phyloP scores from a whole-genome alignment of 92 coral and sea anemone species.

The Palythoa grandis region DNA sequence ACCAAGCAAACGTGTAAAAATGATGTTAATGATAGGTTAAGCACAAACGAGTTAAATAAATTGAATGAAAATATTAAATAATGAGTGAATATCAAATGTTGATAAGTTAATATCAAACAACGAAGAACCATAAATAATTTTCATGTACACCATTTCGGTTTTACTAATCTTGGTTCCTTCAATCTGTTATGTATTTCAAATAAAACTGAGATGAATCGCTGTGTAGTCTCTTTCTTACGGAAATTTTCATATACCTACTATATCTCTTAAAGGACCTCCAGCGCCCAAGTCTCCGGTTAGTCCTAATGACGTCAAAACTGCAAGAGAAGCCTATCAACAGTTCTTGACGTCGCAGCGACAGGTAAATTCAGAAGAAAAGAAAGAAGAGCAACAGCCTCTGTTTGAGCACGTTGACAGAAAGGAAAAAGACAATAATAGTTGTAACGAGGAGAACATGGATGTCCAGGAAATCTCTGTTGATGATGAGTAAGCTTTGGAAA shows the following conservation, averaged over 20 bases:
- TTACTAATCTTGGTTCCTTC: no score
- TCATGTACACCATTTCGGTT: no score
- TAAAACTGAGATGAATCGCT: no score
- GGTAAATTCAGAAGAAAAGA: constrained; percentile 31
- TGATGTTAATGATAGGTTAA: no score
- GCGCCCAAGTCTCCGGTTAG: constrained; percentile 44
- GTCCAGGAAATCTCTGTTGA: constrained; percentile 83
- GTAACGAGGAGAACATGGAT: constrained; percentile 59
- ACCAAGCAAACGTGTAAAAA: no score
- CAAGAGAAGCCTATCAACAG: constrained; percentile 82
- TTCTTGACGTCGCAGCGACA: constrained; percentile 70
- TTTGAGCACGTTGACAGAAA: constrained; percentile 57
- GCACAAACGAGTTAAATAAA: no score
- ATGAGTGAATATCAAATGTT: no score
- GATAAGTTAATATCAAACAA: no score
- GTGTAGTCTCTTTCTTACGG: no score
- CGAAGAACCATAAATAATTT: no score
- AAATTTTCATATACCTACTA: not conserved
- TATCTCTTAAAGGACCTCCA: constrained; percentile 23
- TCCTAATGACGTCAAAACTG: constrained; percentile 43
- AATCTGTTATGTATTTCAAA: no score
- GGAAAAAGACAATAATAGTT: constrained; percentile 40
- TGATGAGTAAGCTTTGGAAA: constrained; percentile 70
- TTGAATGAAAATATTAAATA: no score
- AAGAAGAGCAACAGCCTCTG: constrained; percentile 53